Evolutionary conservation across 1,140 invertebrate species (phyloP), one percentile per base, ranked within the genome.

Genomic region (Tribolium madens): DNA sequence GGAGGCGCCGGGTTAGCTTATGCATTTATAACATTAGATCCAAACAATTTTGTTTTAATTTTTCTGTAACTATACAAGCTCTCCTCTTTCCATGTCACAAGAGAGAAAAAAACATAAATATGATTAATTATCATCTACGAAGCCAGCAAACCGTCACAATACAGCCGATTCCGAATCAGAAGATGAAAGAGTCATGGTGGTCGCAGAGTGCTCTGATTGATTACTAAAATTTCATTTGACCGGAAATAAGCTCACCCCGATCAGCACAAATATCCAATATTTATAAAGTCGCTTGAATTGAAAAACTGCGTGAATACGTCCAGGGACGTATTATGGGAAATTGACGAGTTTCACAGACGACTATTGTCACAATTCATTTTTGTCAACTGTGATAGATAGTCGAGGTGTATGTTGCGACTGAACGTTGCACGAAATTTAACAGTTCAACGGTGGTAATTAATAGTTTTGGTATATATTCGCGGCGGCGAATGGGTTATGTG

Each of bases 171-270:
- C 53, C 57, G 31, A 14, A 74, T 47, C 50, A 60, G 33, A 74
- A 36, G 73, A 74, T 74, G 53, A 74, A 74, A 73, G 48, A 57
- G 73, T 12, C 46, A 52, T 74, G 36, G 42, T 74, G 73, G 73
- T 74, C 73, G 57, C 73, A 73, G 33, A 57, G 70, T 53, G 73
- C 73, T 60, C 57, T 74, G 73, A 74, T 74, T 74, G 73, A 74
- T 74, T 74, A 60, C 73, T n/a, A 15, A 36, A 21, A 47, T 7
- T 47, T 53, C 73, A 74, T 7, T 36, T 26, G 48, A 46, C 57
- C 73, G 73, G 73, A 74, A 74, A 74, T 74, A 74, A 74, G 14
- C 50, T 74, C 36, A 31, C 26, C 57, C 18, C 52, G 42, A 60
- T 74, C 73, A 47, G 26, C 53, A 48, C 15, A 57, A 74, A 74